Evolutionary conservation across 1,140 invertebrate species (phyloP).

Genomic region (Tetraneura akinire): DNA sequence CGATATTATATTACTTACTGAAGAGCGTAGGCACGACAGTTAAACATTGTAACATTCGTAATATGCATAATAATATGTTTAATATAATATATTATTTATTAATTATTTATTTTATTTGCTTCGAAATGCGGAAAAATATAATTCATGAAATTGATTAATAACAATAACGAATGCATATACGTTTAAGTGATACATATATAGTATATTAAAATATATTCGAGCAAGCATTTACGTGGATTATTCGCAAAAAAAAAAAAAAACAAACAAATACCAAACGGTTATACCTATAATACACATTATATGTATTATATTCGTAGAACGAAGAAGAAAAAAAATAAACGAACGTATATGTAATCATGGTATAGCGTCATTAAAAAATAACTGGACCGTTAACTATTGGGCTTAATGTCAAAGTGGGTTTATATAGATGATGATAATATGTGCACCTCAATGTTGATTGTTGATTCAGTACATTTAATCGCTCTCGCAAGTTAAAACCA

Average conservation of each 20-base stretch:
- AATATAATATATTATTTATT: too few species aligned
- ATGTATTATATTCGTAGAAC: background rate
- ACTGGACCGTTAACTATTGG: slow-evolving; percentile 13
- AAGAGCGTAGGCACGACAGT: too few species aligned
- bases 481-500: background rate
- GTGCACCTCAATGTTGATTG: background rate
- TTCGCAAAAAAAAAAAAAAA: background rate
- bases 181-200: too few species aligned
- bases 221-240: too few species aligned
- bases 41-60: too few species aligned
- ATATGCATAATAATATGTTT: too few species aligned
- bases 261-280: background rate
- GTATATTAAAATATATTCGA: too few species aligned
- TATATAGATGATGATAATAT: background rate
- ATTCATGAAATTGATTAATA: too few species aligned
- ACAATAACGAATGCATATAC: too few species aligned
- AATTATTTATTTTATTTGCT: too few species aligned
- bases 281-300: background rate
- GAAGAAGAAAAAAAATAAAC: background rate
- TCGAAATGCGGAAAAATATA: too few species aligned
- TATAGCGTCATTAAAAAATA: slow-evolving; percentile 27
- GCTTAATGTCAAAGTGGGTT: background rate
- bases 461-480: slow-evolving; percentile 4
- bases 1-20: too few species aligned
- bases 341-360: background rate